A percentile compares a stretch with the other conserved stretches of the same genome.
Evolutionary conservation across 2,113 vertebrate species (phyloP).

Genomic region (Cinclus cinclus): DNA sequence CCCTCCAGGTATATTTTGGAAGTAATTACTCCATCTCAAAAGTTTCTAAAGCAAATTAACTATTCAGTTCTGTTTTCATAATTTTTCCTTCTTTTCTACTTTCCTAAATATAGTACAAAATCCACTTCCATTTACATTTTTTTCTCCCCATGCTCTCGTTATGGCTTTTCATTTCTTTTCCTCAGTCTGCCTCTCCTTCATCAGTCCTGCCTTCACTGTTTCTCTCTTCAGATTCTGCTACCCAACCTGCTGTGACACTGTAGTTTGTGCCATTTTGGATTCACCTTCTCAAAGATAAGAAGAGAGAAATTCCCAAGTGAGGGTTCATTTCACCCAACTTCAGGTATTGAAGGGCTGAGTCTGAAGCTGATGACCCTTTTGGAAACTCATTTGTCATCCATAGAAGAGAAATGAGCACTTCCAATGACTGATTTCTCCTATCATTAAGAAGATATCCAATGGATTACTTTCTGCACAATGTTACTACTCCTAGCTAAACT

Average conservation of each 20-base stretch:
- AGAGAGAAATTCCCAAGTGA: neutral
- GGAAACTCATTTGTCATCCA: neutral
- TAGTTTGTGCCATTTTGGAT: neutral
- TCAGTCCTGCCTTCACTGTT: neutral
- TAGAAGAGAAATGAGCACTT: neutral
- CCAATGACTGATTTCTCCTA: neutral
- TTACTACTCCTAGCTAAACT: neutral
- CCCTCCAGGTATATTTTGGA: neutral
- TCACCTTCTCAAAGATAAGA: neutral
- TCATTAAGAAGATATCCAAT: neutral
- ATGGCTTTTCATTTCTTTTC: neutral
- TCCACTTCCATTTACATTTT: neutral
- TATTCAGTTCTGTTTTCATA: neutral
- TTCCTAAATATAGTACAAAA: neutral
- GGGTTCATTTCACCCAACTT: neutral
- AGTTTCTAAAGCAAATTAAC: neutral
- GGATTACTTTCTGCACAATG: neutral
- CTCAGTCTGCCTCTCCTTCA: neutral
- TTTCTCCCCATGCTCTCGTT: neutral
- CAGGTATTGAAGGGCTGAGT: neutral
- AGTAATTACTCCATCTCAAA: neutral
- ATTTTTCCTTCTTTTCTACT: accelerated
- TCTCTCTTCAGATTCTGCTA: neutral
- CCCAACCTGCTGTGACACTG: neutral
- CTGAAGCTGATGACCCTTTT: neutral